Evolutionary conservation across 2,888 invertebrate genomes (phyloP).

Genomic region (Idaea biselata): DNA sequence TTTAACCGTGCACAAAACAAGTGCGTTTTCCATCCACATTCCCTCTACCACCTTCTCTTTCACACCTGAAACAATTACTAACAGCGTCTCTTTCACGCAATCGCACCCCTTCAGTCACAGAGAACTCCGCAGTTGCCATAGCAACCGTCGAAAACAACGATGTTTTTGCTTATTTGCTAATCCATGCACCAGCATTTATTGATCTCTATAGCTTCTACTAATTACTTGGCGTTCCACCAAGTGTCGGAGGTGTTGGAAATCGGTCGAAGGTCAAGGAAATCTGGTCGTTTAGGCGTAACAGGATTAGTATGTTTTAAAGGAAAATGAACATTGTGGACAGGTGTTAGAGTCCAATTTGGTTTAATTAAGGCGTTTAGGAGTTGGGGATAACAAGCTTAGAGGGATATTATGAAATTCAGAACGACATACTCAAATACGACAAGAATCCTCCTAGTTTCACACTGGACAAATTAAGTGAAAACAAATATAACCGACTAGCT

Average conservation of each 20-base stretch:
- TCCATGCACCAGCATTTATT: slow-evolving; percentile 45
- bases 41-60: neutral
- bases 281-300: slow-evolving; percentile 31
- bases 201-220: slow-evolving; percentile 40
- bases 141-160: slow-evolving; percentile 67
- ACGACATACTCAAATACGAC: no score
- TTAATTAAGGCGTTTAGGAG: slow-evolving; percentile 43
- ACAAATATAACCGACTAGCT: no score
- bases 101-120: slow-evolving; percentile 56
- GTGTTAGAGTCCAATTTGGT: slow-evolving; percentile 60
- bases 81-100: slow-evolving; percentile 35
- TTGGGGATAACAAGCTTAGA: slow-evolving; percentile 2
- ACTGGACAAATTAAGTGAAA: no score
- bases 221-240: slow-evolving; percentile 25
- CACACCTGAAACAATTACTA: neutral
- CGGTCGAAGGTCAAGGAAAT: slow-evolving; percentile 42
- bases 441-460: no score
- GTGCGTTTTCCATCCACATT: neutral
- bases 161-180: slow-evolving; percentile 25
- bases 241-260: slow-evolving; percentile 28
- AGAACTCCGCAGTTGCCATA: slow-evolving; percentile 65
- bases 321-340: slow-evolving; percentile 57
- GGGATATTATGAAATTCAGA: no score
- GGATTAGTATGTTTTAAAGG: slow-evolving; percentile 41
- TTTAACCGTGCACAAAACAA: neutral